phyloP scores from a whole-genome alignment of 2,888 invertebrate species.

The Drosophila barbarae region DNA sequence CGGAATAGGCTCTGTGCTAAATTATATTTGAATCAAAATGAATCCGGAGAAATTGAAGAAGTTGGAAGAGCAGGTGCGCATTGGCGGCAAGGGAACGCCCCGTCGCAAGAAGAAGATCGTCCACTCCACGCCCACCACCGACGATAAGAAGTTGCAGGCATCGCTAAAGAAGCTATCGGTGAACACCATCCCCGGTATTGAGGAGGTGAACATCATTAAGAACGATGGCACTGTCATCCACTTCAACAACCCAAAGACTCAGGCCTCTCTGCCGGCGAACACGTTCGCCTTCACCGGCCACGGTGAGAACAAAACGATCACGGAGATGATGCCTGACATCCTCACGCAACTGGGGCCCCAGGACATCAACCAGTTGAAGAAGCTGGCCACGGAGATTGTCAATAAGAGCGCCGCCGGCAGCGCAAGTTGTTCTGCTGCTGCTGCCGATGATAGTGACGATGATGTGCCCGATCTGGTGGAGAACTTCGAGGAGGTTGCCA shows the following conservation, averaged over 20 bases:
- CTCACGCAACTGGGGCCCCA: conserved; percentile 99
- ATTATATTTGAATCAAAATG: conserved; percentile 82
- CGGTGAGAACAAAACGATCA: conserved; percentile 97
- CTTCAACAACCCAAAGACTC: conserved; percentile 99
- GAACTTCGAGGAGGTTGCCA: conserved; percentile 95
- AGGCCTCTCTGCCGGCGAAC: conserved; percentile 98
- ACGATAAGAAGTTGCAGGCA: conserved; percentile 99
- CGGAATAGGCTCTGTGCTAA: conserved; percentile 73
- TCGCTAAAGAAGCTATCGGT: conserved; percentile 98
- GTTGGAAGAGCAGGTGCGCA: conserved; percentile 95
- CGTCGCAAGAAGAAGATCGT: conserved; percentile 98
- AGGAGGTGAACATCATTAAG: conserved; percentile 99
- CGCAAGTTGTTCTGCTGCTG: conserved; percentile 78
- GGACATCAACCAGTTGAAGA: conserved; percentile 95
- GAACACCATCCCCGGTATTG: conserved; percentile 98
- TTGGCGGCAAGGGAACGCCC: conserved; percentile 99
- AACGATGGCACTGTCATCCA: conserved; percentile 99
- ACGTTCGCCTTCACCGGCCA: conserved; percentile 99
- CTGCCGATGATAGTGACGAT: conserved; percentile 84
- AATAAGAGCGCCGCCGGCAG: conserved; percentile 84
- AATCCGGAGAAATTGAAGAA: conserved; percentile 98
- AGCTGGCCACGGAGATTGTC: conserved; percentile 78
- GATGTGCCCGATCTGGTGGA: conserved; percentile 98
- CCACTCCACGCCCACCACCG: conserved; percentile 93
- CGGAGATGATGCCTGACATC: conserved; percentile 99